Evolutionary conservation across 2,113 vertebrate species (phyloP), one percentile per base, ranked within the genome.

Genomic region (Eubucco bourcierii): DNA sequence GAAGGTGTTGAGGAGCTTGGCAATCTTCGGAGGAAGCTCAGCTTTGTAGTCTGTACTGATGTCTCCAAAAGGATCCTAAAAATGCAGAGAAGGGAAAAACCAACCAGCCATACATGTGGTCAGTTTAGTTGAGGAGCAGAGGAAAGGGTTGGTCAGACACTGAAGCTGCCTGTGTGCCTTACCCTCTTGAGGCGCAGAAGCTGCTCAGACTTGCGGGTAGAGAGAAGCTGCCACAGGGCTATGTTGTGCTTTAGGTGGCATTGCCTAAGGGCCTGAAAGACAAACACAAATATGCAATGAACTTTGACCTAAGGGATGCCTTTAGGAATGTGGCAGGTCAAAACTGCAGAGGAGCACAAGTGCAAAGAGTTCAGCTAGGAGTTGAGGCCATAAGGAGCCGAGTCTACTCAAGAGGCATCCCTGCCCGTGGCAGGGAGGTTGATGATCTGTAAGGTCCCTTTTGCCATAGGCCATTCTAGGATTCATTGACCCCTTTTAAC

Each of bases 201-300:
- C 79, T 98, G 98, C 95, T 99, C 98, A 1, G 99, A 99, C 94
- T 99, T 99, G 82, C 96, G 97, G 12, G 98, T 97, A 9, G 97
- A 97, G 33, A 99, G 98, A 61, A 99, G 94, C 82, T 99, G 98
- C 99, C 99, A 99, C 7, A 99, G 97, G 58, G 98, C 98, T 5
- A 98, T 95, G 91, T 78, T 94, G 96, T 99, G 98, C 83, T 98
- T 98, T 5, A 99, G 94, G 72, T 92, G 97, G 91, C 98, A 99
- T 55, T 95, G 96, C 56, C 94, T 97, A 33, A 99, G 81, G 52
- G 97, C 97, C 99, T 99, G 89, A 3, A 95, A 97, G 67, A 58
- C 44, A 83, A 33, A 61, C 24, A 44, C 53, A 52, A 27, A 4
- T 6, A 9, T 3, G 23, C 41, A 33, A 8, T 15, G 25, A 65